Base-by-base conservation (phyloP, 2,888 invertebrate genomes). In the Steromphala cineraria region DNA sequence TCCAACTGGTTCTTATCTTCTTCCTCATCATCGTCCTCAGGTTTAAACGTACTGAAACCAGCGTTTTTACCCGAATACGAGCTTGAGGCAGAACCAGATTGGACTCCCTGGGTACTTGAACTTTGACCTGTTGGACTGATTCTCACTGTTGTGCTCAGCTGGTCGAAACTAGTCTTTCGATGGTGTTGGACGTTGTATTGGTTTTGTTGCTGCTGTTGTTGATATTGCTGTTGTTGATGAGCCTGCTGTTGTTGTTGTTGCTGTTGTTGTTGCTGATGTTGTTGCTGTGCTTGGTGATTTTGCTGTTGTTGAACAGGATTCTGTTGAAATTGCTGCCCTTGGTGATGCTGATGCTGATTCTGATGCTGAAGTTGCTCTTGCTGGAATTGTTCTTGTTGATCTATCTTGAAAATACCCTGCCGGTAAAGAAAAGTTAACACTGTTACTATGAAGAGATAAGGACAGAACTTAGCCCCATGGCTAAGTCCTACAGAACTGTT, bases 91-190 rank as follows among this genome's bases (percentile, higher is more conserved):
- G 88, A 88, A 62, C 85, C 88, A n/a, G 88, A 84, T 52, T 85
- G 81, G 40, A 86, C 87, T 21, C 87, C 88, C 62, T 86, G 88
- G 56, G 87, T 87, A 53, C 86, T 89, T 79, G 89, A 89, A 84
- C 91, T 90, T 79, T 91, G 90, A 71, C 91, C 91, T 86, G 89
- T 88, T 13, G 91, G 91, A 80, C 91, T 91, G 74, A 86, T 82
- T 52, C 88, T 71, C 28, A 76, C 46, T 21, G 80, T 75, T 36
- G 40, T 53, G n/a, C 53, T 53, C 10, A 76, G 24, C 15, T 76
- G 76, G 55, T 76, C 80, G 17, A 55, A 31, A 31, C 46, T 46
- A n/a, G 62, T 19, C 24, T 55, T 40, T 53, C 56, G 21, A 15
- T 31, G 67, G 46, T 46, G 46, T 46, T 46, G 46, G 46, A 46